These are phyloP conservation scores for Oceanodroma leucorhoa DNA, from an alignment of 2,797 vertebrate species.

Conservation along the genomic window DNA sequence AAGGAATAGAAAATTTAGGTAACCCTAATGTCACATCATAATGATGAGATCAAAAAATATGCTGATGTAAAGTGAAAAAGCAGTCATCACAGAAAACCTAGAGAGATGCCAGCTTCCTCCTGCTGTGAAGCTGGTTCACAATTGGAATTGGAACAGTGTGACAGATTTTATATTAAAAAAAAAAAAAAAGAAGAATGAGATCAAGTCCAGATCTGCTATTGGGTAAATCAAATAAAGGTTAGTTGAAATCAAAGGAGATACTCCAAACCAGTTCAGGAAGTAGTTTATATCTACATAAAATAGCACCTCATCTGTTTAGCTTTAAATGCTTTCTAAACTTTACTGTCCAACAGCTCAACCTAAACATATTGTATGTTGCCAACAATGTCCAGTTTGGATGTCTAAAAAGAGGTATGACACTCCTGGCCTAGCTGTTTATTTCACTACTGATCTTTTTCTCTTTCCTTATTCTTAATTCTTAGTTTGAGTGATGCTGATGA, in stretches of 20 bases:
- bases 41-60: background rate
- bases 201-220: background rate
- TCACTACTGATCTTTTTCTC: background rate
- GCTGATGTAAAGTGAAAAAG: background rate
- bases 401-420: background rate
- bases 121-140: background rate
- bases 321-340: background rate
- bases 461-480: background rate
- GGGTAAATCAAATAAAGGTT: background rate
- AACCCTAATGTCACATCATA: background rate
- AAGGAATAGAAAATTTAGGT: background rate
- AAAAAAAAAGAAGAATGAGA: background rate
- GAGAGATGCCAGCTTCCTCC: background rate
- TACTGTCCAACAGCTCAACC: background rate
- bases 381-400: background rate
- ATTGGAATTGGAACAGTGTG: background rate
- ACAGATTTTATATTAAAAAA: background rate
- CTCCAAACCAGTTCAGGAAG: background rate
- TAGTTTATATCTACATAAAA: background rate
- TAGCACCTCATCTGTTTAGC: background rate
- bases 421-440: background rate
- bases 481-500: background rate
- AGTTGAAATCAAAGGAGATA: background rate
- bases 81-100: background rate
- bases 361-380: background rate